Base-by-base conservation (phyloP, 2,113 vertebrate genomes). In the Morone saxatilis region DNA sequence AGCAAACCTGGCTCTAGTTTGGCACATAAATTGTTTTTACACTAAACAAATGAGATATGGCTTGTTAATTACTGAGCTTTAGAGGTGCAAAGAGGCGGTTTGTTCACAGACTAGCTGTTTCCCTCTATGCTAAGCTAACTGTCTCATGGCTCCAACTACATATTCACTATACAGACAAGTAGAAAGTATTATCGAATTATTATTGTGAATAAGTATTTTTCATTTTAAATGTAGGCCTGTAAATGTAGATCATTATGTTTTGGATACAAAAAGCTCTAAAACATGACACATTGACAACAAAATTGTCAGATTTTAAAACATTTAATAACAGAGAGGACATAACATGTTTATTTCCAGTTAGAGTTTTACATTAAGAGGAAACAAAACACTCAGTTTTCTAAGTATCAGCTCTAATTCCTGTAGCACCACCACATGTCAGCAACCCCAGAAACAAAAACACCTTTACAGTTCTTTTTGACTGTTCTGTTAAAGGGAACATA, bases 331-430 rank as follows among this genome's bases (percentile, higher is more conserved):
- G 41, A 78, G 31, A 86, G 70, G 76, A 83, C 72, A 13, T 31
- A 71, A 74, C 9, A 7, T 77, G 77, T 91, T 93, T 90, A 86
- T 93, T 91, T 89, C 61, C 45, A 73, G 83, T 92, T 92, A 89
- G 72, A 36, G 14, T 56, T 78, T 80, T 45, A 85, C 75, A 77
- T 63, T 48, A 78, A 60, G 69, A 76, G 50, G 50, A 85, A 81
- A 85, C 62, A 61, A 57, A 76, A 61, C 81, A 80, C 54, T 70
- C 51, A 67, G 20, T 72, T 74, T 61, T 71, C 62, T 61, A 57
- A 45, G 22, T 19, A 20, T 80, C 63, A 63, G 20, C 71, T 71
- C 25, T 47, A 45, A 20, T 65, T 84, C n/a, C 53, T 45, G 53
- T 69, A 76, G 78, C 80, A 86, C 77, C 85, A 56, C 61, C 65